Evolutionary conservation across 2,797 vertebrate species (phyloP).

Genomic region (Cossypha polioptera): DNA sequence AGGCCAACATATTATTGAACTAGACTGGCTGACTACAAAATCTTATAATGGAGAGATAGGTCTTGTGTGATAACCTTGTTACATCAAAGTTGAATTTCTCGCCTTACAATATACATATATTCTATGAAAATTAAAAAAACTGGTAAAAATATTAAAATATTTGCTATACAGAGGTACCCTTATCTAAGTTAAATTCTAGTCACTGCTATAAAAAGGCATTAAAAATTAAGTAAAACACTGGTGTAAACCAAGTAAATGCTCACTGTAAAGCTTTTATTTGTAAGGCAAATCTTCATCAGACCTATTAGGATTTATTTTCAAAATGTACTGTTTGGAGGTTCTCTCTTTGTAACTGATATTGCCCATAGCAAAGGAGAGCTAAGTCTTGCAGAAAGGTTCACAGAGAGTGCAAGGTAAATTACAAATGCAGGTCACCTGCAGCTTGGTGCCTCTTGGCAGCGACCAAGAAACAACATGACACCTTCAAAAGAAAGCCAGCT

Average conservation of each 20-base stretch:
- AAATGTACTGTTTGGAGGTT: not conserved
- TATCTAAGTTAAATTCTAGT: conserved; percentile 27
- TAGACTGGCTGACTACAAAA: conserved; percentile 15
- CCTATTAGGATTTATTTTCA: conserved; percentile 4
- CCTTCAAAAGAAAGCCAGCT: not conserved
- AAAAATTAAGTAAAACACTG: conserved; percentile 58
- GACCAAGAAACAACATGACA: not conserved
- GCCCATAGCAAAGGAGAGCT: not conserved
- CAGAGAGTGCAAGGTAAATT: not conserved
- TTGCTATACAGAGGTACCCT: conserved; percentile 60
- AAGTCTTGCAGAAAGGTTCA: not conserved
- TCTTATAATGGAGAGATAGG: not conserved
- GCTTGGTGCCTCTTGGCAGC: not conserved
- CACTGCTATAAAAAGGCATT: conserved; percentile 59
- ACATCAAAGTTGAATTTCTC: not conserved
- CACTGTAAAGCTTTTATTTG: conserved; percentile 15
- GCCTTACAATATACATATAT: conserved; percentile 33
- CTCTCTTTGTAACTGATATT: not conserved
- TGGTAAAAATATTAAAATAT: conserved; percentile 65
- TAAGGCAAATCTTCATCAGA: conserved; percentile 47
- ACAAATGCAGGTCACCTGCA: not conserved
- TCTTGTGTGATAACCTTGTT: not conserved
- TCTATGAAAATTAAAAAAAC: conserved; percentile 58
- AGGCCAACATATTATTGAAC: conserved; percentile 13
- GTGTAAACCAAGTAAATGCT: conserved; percentile 34